These are phyloP conservation scores for Bovichtus diacanthus DNA, from an alignment of 2,797 vertebrate genomes.

Conservation along the genomic window DNA sequence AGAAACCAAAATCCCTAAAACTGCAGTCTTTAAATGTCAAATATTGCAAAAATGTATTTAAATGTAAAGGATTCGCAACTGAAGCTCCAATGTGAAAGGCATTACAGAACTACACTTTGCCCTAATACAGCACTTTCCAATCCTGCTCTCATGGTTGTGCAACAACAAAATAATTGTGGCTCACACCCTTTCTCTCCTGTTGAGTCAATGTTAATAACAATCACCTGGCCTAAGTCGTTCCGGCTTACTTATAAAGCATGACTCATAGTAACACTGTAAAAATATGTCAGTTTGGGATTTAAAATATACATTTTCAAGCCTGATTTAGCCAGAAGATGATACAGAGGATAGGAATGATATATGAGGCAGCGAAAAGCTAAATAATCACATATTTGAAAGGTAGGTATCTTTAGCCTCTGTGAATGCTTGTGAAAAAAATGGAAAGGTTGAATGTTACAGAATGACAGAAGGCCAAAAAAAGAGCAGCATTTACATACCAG, in stretches of 20 bases:
- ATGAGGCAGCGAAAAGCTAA: neutral
- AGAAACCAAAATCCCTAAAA: neutral
- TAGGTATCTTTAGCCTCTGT: constrained; percentile 1
- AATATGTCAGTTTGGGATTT: constrained; percentile 26
- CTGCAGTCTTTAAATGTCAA: neutral
- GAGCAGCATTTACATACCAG: constrained; percentile 85
- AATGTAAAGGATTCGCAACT: constrained; percentile 6
- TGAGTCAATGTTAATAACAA: constrained; percentile 41
- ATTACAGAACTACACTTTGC: constrained; percentile 5
- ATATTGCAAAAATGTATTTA: constrained; percentile 7
- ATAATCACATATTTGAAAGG: constrained; percentile 6
- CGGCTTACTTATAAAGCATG: constrained; percentile 4
- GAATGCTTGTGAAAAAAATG: neutral
- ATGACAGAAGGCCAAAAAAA: neutral
- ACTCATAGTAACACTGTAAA: constrained; percentile 14
- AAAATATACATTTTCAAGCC: constrained; percentile 18
- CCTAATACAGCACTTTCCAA: constrained; percentile 37
- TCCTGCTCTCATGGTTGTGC: constrained; percentile 20
- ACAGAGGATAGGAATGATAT: neutral
- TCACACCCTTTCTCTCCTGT: constrained; percentile 21
- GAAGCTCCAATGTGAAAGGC: constrained; percentile 11
- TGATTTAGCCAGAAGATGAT: constrained; percentile 9
- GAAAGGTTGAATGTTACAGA: neutral
- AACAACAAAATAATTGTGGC: constrained; percentile 28
- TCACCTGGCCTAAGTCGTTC: constrained; percentile 22